Percentiles rank a stretch among this genome's conserved stretches.
phyloP scores from a whole-genome alignment of 2,113 vertebrate genomes.

The Orcinus orca region DNA sequence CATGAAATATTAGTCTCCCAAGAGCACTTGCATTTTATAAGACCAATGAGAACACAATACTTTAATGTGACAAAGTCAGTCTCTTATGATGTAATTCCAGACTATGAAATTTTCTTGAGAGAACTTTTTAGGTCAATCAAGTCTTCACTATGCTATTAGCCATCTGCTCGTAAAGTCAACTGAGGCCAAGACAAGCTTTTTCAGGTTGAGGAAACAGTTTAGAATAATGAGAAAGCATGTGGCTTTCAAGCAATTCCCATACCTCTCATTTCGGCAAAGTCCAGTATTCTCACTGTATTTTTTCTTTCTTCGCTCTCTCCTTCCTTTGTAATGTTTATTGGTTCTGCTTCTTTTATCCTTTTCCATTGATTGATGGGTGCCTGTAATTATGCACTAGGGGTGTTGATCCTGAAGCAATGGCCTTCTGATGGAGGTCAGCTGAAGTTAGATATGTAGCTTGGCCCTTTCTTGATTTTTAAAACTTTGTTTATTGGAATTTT shows the following conservation, averaged over 20 bases:
- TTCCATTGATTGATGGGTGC: slow-evolving; percentile 76
- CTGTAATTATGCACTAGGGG: slow-evolving; percentile 76
- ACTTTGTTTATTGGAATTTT: slow-evolving; percentile 84
- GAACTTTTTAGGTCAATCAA: not conserved
- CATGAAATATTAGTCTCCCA: not conserved
- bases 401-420: slow-evolving; percentile 81
- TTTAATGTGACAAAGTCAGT: not conserved
- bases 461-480: slow-evolving; percentile 80
- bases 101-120: not conserved
- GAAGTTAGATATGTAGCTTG: slow-evolving; percentile 70
- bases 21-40: not conserved
- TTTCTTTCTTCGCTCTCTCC: not conserved
- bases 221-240: not conserved
- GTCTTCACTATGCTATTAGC: not conserved
- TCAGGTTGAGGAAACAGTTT: not conserved
- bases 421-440: slow-evolving; percentile 80
- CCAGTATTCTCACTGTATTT: not conserved
- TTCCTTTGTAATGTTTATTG: slow-evolving; percentile 75
- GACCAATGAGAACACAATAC: not conserved
- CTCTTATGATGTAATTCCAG: not conserved
- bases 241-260: not conserved
- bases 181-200: not conserved
- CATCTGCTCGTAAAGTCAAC: not conserved
- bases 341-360: slow-evolving; percentile 79
- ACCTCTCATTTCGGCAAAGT: not conserved